These are phyloP conservation scores for Amphipoea lucens DNA, from an alignment of 2,888 invertebrate genomes.

Conservation along the genomic window DNA sequence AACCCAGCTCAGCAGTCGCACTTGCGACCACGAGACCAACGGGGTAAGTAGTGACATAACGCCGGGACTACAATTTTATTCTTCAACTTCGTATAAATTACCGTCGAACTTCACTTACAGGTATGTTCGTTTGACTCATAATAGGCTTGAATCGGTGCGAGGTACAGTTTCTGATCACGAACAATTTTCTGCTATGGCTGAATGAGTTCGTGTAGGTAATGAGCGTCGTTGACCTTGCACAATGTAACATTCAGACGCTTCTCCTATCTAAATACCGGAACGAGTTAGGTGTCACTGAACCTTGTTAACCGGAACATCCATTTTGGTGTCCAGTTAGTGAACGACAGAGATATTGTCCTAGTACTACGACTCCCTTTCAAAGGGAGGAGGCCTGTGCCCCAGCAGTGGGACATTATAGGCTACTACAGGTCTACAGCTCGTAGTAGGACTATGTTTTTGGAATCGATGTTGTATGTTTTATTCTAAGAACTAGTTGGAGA, in stretches of 20 bases:
- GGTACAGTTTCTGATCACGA: slow-evolving; percentile 17
- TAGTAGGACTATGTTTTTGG: background rate
- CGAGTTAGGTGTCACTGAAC: slow-evolving; percentile 27
- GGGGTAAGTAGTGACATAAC: background rate
- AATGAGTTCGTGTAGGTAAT: slow-evolving; percentile 21
- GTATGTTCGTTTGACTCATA: background rate
- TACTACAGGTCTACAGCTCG: background rate
- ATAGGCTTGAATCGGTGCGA: background rate
- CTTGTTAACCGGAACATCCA: slow-evolving; percentile 10
- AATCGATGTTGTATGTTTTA: background rate
- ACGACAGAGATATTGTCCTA: background rate
- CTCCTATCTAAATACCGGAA: slow-evolving; percentile 40
- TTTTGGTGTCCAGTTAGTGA: background rate
- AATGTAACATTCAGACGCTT: slow-evolving; percentile 15
- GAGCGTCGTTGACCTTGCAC: slow-evolving; percentile 32
- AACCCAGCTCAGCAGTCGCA: background rate
- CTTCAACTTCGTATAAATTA: background rate
- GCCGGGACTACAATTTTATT: background rate
- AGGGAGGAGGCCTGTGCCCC: no score
- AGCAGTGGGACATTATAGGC: no score
- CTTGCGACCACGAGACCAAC: no score
- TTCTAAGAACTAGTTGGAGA: background rate
- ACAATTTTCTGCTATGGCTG: slow-evolving; percentile 30
- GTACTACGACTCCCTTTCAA: no score
- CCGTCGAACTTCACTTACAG: background rate